Percentiles rank a stretch among this genome's conserved stretches.
Conservation (phyloP, 2,888 invertebrate species). For the Pristionchus exspectatus region DNA sequence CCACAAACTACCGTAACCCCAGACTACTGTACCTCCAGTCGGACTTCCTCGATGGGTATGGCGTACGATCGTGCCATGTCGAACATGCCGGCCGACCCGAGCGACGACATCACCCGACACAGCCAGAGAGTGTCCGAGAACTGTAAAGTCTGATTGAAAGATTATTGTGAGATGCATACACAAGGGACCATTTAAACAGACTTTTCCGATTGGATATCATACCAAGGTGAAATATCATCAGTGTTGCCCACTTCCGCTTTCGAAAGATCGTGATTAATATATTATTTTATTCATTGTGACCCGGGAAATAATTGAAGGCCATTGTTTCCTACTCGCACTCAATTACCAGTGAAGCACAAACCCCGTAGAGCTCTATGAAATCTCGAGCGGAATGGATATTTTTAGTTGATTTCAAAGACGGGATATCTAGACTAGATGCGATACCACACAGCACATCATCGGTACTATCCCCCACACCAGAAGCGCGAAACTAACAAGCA, state of each 20-base stretch:
- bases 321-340: not conserved
- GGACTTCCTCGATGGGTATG: conserved; percentile 69
- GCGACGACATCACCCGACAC: conserved; percentile 64
- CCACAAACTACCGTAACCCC: not conserved
- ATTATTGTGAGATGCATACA: not conserved
- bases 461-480: too few species aligned
- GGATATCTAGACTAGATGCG: too few species aligned
- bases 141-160: conserved; percentile 58
- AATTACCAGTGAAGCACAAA: not conserved
- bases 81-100: conserved; percentile 60
- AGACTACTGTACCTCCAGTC: conserved; percentile 49
- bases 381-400: too few species aligned
- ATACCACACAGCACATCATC: too few species aligned
- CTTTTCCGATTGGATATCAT: not conserved
- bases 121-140: conserved; percentile 75
- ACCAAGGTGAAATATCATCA: not conserved
- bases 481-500: too few species aligned
- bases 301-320: not conserved
- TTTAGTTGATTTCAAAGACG: too few species aligned
- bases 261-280: not conserved
- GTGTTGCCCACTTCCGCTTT: not conserved
- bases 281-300: too few species aligned
- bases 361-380: too few species aligned
- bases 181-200: not conserved
- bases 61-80: conserved; percentile 68